Conservation (phyloP, 2,113 vertebrate species). For the Nettapus auritus region DNA sequence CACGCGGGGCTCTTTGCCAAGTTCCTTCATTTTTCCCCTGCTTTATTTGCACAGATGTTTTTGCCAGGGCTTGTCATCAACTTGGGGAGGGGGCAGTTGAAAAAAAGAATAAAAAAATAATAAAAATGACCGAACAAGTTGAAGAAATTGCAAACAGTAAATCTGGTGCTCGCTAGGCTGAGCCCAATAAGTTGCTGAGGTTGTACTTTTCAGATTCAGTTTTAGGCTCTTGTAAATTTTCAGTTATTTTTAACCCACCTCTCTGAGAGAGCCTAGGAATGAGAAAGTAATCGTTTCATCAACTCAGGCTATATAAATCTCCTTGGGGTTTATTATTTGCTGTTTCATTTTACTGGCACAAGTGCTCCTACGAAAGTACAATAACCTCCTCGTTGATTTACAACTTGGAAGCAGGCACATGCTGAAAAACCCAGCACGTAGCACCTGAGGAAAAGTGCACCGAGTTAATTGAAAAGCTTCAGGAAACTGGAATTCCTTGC, state of each 20-base stretch:
- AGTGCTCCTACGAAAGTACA: constrained; percentile 49
- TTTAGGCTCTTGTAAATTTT: constrained; percentile 69
- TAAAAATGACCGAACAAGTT: constrained; percentile 58
- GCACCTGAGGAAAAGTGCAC: constrained; percentile 37
- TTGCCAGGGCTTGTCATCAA: constrained; percentile 63
- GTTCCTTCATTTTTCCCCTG: background rate
- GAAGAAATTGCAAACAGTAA: constrained; percentile 72
- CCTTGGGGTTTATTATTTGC: constrained; percentile 44
- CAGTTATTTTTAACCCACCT: constrained; percentile 66
- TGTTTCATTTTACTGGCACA: constrained; percentile 64
- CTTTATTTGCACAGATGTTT: constrained; percentile 74
- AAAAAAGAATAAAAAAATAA: background rate
- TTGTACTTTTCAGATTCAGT: constrained; percentile 68
- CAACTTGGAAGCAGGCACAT: constrained; percentile 26
- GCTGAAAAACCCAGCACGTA: background rate
- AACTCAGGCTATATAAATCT: constrained; percentile 59
- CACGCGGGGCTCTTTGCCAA: background rate
- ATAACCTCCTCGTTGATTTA: constrained; percentile 55
- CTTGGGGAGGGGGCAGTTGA: constrained; percentile 17
- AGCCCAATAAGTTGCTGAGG: constrained; percentile 43
- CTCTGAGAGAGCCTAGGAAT: constrained; percentile 53
- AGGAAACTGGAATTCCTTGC: constrained; percentile 15
- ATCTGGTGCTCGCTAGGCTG: constrained; percentile 5
- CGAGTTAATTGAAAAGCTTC: constrained; percentile 41
- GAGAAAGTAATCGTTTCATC: constrained; percentile 63